Conservation (phyloP, 2,113 vertebrate genomes). For the Hyperoodon ampullatus region DNA sequence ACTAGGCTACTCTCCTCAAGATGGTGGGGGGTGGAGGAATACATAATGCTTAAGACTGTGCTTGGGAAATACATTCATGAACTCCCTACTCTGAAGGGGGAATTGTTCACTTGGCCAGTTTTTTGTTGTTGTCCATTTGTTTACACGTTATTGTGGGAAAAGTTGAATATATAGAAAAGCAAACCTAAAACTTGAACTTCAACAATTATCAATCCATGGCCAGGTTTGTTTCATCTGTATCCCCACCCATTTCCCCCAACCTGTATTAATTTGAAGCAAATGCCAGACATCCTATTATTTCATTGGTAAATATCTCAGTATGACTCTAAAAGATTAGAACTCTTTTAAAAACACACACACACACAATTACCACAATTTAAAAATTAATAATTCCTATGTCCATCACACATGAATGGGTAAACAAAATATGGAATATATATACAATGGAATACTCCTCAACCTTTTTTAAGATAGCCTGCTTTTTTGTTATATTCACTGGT, state of each 20-base stretch:
- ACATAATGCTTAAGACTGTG: not conserved
- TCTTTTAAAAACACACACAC: not conserved
- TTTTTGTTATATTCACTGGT: not conserved
- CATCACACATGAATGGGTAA: not conserved
- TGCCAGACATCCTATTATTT: not conserved
- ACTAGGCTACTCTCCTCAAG: not conserved
- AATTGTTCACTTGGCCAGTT: not conserved
- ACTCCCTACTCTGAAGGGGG: not conserved
- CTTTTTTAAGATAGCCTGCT: not conserved
- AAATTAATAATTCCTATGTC: not conserved
- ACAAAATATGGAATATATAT: not conserved
- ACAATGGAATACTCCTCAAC: not conserved
- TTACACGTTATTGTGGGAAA: not conserved
- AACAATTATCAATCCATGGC: not conserved
- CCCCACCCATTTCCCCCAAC: not conserved
- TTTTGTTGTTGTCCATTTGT: not conserved
- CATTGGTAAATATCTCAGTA: not conserved
- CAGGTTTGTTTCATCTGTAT: not conserved
- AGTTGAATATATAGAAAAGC: conserved; percentile 18
- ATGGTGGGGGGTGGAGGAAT: not conserved
- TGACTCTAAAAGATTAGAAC: not conserved
- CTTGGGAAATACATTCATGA: not conserved
- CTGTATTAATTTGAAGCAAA: conserved; percentile 22
- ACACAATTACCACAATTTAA: not conserved
- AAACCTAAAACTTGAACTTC: not conserved